Base-by-base conservation (phyloP, 2,888 invertebrate species). In the Psococerastis gibbosa region DNA sequence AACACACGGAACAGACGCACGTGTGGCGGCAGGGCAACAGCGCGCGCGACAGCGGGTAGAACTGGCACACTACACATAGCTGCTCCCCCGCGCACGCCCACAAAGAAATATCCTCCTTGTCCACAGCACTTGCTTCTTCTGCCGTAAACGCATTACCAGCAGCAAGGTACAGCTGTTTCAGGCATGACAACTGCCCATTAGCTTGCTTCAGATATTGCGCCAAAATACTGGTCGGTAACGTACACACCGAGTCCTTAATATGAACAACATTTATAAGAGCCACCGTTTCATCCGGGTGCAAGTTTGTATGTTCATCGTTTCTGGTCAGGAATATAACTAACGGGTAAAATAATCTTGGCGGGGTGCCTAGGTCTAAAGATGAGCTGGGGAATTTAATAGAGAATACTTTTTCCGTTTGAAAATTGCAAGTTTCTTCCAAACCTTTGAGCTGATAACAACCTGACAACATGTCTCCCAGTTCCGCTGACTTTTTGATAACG, bases 171-270 rank as follows among this genome's bases (percentile, higher is more conserved):
- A 81, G 62, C 76, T 79, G 81, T 78, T 85, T 83, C 51, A 87
- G 69, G 59, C 80, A 81, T 47, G 82, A 81, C 46, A 84, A 65
- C 56, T 81, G 79, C 33, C 83, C 83, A 54, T 78, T 79, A 41
- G 80, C 79, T 61, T 84, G 83, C 59, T 87, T 85, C 48, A 87
- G 65, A 62, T 83, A 85, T 63, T 87, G 85, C 38, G 82, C 80
- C 52, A 87, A 69, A 55, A 85, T 73, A 53, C 81, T 79, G 52
- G 85, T 84, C 42, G 80, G 78, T 52, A 83, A 64, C 31, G 78
- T 73, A 60, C 84, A 84, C 48, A 80, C 74, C 33, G 76, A 72
- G 63, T 87, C 87, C 55, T 77, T 73, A 49, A 88, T 77, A 60
- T 87, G 88, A 11, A 87, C 73, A 42, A 87, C 78, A 54, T 76